Base-by-base conservation (phyloP, 2,797 vertebrate genomes). In the Myotis pilosus region DNA sequence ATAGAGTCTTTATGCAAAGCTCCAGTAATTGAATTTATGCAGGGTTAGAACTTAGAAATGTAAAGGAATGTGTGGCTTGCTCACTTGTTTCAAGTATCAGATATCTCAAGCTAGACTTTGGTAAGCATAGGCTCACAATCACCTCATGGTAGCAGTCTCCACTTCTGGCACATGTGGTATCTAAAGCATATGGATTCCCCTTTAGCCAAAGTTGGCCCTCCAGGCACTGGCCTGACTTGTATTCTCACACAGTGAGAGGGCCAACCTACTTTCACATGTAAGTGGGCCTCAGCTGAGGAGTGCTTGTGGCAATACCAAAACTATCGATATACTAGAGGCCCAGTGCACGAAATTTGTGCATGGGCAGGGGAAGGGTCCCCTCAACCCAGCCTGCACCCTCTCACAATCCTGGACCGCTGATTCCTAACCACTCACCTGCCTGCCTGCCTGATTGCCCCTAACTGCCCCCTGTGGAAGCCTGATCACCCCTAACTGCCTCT, bases 1-100 rank as follows among this genome's bases (percentile, higher is more conserved):
- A 69, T 60, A 93, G 41, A 85, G 22, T 57, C 51, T 94, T 92
- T 92, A 85, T 92, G 82, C 41, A 92, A 96, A 87, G 47, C 13
- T 74, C 64, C 23, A 95, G 60, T 41, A 92, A 76, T 12, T 74
- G 49, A 91, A 92, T 8, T 80, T 81, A 91, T 4, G 11, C 4
- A 89, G 8, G 25, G 89, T 53, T 92, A 81, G 62, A 89, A 87
- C 47, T 92, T 91, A 57, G 44, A 91, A 75, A 51, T 68, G 25
- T 69, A 91, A 71, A 90, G 36, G 71, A 78, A 85, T 64, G 3
- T 82, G 44, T 79, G 49, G 36, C 60, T 76, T 23, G 19, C 51
- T 68, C 68, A 76, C 72, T 87, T 82, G 41, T 93, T 47, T 92
- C 33, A 87, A 89, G n/a, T 71, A 44, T 78, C 76, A 74, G 2